Conservation (phyloP, 2,888 invertebrate species). For the Oithona nana region DNA sequence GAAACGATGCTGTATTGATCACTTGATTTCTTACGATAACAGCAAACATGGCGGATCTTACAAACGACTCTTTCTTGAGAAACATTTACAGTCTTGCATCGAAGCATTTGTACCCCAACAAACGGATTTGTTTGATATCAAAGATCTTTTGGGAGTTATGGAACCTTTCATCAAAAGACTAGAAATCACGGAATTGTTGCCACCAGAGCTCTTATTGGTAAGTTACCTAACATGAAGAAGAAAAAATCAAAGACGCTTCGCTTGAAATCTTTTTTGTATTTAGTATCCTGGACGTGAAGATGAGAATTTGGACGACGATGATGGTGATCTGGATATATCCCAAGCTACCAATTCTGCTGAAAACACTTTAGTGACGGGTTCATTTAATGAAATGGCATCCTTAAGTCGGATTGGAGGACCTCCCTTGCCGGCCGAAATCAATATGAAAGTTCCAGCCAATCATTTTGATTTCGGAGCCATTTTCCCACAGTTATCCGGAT, state of each 20-base stretch:
- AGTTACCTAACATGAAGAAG: neutral
- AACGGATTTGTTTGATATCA: constrained; percentile 2
- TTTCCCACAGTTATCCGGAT: neutral
- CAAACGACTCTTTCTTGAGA: neutral
- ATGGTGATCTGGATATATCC: neutral
- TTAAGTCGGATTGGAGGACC: neutral
- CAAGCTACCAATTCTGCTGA: neutral
- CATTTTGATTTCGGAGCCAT: constrained; percentile 8
- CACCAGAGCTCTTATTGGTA: neutral
- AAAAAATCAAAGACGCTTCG: too few species aligned
- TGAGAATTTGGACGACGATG: neutral
- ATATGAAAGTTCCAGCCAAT: constrained; percentile 1
- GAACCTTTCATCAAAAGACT: constrained; percentile 9
- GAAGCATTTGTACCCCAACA: neutral
- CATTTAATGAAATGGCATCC: neutral
- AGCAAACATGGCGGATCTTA: constrained; percentile 1
- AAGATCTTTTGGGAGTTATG: neutral
- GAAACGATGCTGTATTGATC: constrained; percentile 6
- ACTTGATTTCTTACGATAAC: neutral
- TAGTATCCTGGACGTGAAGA: neutral
- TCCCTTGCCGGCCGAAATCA: neutral
- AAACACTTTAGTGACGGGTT: neutral
- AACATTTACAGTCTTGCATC: neutral
- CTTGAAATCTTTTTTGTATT: too few species aligned
- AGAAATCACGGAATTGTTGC: neutral